Evolutionary conservation across 1,140 invertebrate species (phyloP).

Genomic region (Orchestia grillus): DNA sequence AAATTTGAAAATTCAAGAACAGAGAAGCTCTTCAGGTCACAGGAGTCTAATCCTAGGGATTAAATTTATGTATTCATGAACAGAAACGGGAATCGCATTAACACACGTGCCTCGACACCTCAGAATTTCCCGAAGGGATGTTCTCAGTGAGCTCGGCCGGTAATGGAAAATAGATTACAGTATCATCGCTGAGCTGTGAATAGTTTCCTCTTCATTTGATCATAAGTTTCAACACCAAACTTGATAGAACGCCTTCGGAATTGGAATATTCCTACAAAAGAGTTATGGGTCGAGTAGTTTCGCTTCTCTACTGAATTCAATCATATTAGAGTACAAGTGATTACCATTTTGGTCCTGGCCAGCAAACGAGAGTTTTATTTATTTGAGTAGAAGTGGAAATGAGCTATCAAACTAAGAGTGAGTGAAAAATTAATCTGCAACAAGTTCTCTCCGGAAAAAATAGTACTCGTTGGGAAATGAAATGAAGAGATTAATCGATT

Average conservation of each 20-base stretch:
- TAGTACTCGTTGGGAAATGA: neutral
- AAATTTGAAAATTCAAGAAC: neutral
- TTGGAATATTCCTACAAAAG: neutral
- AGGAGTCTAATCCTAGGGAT: neutral
- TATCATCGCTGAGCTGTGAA: neutral
- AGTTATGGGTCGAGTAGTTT: neutral
- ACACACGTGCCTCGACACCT: neutral
- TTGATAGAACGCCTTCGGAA: neutral
- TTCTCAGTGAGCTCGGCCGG: neutral
- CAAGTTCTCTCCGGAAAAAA: neutral
- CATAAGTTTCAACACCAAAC: neutral
- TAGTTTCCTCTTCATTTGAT: neutral
- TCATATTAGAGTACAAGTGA: neutral
- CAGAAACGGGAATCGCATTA: neutral
- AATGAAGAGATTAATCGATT: neutral
- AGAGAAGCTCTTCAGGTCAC: neutral
- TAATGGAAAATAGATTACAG: neutral
- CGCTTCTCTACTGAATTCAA: neutral
- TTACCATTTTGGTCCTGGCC: neutral
- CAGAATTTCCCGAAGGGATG: neutral
- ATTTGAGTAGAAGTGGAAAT: neutral
- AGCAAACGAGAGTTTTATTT: neutral
- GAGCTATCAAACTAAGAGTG: neutral
- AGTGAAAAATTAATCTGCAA: neutral
- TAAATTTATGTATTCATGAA: neutral